Evolutionary conservation across 2,113 vertebrate genomes (phyloP).

Genomic region (Coryphaenoides rupestris): DNA sequence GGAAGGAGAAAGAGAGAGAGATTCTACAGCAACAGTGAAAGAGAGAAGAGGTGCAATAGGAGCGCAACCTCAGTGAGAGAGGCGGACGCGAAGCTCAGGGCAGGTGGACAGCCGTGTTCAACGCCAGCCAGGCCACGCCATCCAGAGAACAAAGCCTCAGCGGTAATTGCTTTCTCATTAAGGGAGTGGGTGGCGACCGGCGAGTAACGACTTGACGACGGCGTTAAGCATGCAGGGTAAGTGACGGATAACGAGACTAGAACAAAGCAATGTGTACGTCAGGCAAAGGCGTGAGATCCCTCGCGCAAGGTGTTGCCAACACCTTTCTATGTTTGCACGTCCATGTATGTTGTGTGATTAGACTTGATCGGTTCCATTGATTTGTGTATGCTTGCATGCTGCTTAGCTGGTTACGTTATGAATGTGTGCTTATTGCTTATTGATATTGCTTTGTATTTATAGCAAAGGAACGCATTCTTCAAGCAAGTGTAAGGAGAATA

Average conservation of each 20-base stretch:
- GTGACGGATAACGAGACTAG: slow-evolving; percentile 55
- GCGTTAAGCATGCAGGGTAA: slow-evolving; percentile 65
- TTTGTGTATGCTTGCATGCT: slow-evolving; percentile 42
- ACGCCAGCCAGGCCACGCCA: slow-evolving; percentile 51
- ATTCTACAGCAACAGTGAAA: slow-evolving; percentile 73
- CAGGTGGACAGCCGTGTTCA: slow-evolving; percentile 64
- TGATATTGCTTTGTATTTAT: slow-evolving; percentile 37
- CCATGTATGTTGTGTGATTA: slow-evolving; percentile 41
- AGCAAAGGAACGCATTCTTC: slow-evolving; percentile 27
- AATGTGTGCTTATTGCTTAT: slow-evolving; percentile 45
- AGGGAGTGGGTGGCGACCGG: slow-evolving; percentile 47
- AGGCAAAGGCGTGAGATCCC: slow-evolving; percentile 39
- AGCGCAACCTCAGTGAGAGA: slow-evolving; percentile 63
- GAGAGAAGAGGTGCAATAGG: slow-evolving; percentile 68
- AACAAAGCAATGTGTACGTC: slow-evolving; percentile 48
- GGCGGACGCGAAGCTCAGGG: slow-evolving; percentile 67
- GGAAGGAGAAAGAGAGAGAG: slow-evolving; percentile 72
- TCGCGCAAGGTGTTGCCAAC: slow-evolving; percentile 45
- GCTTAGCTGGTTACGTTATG: slow-evolving; percentile 19
- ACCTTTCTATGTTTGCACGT: slow-evolving; percentile 46
- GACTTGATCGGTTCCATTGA: slow-evolving; percentile 13
- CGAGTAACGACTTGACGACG: slow-evolving; percentile 62
- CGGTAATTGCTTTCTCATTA: slow-evolving; percentile 78
- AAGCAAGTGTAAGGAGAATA: slow-evolving; percentile 8
- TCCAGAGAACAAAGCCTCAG: slow-evolving; percentile 46